Base-by-base conservation (phyloP, 2,888 invertebrate genomes). In the Ceraclea dissimilis region DNA sequence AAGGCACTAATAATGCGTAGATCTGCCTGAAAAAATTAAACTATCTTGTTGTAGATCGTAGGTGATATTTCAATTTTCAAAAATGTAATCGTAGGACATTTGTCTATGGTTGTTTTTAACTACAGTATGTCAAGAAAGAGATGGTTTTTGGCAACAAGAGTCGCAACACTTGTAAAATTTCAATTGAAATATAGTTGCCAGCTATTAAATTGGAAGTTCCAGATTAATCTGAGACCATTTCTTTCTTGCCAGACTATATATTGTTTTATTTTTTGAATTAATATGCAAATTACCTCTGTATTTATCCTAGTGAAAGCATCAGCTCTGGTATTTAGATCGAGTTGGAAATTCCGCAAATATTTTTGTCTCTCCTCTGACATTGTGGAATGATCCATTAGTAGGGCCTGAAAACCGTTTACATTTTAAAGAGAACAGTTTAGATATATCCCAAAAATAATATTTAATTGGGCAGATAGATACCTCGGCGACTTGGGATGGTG, bases 261-360 rank as follows among this genome's bases (percentile, higher is more conserved):
- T n/a, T n/a, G n/a, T n/a, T n/a, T n/a, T n/a, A n/a, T n/a, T n/a
- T n/a, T n/a, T n/a, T n/a, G n/a, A n/a, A n/a, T n/a, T n/a, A n/a
- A n/a, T n/a, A n/a, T n/a, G n/a, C n/a, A n/a, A n/a, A n/a, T n/a
- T 54, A 80, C 82, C 73, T 90, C 89, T 49, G 81, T 72, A 53
- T 81, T 76, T 22, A 90, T 73, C 62, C 77, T 79, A 43, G 76
- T 71, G 79, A 88, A 86, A 0, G 85, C 84, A 2, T 83, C 79
- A 62, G 78, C 79, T 48, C 81, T 80, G 63, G 80, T 80, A 67
- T 90, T 89, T 51, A 90, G 75, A 51, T 85, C 84, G 51, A 75
- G 71, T 65, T 84, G 74, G 34, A 82, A 70, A 54, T 78, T 73
- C 59, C 75, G 75, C 16, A 83, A 66, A 60, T 75, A 72, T 65